phyloP scores from a whole-genome alignment of 2,797 vertebrate genomes.

The Sarcoramphus papa region DNA sequence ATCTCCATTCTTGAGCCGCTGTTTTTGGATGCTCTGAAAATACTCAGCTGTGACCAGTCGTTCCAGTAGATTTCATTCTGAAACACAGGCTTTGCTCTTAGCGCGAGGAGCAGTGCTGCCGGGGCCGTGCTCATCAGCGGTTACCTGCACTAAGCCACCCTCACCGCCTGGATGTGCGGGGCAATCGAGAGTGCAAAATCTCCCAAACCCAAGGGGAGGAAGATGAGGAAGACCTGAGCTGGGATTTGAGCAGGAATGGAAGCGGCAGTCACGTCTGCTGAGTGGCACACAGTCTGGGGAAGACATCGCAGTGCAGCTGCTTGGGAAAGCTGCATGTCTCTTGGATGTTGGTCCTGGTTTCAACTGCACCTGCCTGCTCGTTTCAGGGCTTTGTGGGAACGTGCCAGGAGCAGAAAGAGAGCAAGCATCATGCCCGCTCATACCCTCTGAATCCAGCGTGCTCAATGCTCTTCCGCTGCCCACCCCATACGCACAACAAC shows the following conservation, averaged over 20 bases:
- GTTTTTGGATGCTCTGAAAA: slow-evolving; percentile 91
- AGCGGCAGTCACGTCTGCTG: not conserved
- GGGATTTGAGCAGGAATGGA: not conserved
- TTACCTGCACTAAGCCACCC: not conserved
- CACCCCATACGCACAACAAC: rapidly evolving
- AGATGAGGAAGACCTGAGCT: not conserved
- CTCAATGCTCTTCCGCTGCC: not conserved
- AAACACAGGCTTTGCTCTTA: slow-evolving; percentile 25
- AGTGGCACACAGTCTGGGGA: not conserved
- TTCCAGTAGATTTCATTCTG: slow-evolving; percentile 99
- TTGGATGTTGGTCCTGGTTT: not conserved
- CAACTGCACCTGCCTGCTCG: not conserved
- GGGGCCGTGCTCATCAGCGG: rapidly evolving
- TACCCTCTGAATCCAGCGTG: rapidly evolving
- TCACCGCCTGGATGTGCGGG: rapidly evolving
- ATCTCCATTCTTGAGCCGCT: slow-evolving; percentile 83
- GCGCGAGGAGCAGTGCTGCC: not conserved
- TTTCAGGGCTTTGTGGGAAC: not conserved
- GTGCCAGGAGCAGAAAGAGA: not conserved
- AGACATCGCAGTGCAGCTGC: not conserved
- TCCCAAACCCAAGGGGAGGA: not conserved
- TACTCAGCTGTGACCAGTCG: slow-evolving; percentile 96
- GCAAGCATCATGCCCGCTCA: rapidly evolving
- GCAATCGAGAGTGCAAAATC: not conserved
- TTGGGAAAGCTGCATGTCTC: not conserved